phyloP scores from a whole-genome alignment of 2,888 invertebrate genomes.

The Agrilus mali region DNA sequence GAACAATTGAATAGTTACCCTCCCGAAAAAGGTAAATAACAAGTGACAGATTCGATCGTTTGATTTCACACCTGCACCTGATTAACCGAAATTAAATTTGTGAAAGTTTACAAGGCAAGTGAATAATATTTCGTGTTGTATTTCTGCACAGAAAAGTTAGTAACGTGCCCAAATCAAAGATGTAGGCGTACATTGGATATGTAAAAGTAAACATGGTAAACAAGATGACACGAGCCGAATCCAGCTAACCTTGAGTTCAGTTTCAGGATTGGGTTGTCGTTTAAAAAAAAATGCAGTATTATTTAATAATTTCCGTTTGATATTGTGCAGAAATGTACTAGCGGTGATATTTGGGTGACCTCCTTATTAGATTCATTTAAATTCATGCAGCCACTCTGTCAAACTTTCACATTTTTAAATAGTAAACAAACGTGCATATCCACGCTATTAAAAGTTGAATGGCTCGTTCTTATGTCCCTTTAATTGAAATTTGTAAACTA shows the following conservation, averaged over 20 bases:
- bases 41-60: slow-evolving; percentile 20
- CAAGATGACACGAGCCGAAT: slow-evolving; percentile 21
- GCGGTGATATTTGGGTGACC: too few species aligned
- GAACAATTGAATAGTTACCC: slow-evolving; percentile 86
- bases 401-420: too few species aligned
- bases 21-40: slow-evolving; percentile 78
- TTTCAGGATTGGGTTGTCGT: slow-evolving; percentile 18
- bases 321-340: too few species aligned
- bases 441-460: too few species aligned
- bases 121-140: neutral
- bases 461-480: neutral
- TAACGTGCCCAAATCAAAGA: slow-evolving; percentile 1
- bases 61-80: slow-evolving; percentile 15
- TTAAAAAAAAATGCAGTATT: slow-evolving; percentile 5
- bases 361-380: too few species aligned
- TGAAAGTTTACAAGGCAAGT: slow-evolving; percentile 4
- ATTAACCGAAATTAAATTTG: slow-evolving; percentile 7
- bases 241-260: slow-evolving; percentile 28
- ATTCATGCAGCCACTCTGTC: too few species aligned
- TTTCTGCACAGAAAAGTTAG: too few species aligned
- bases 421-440: too few species aligned
- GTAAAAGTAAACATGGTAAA: slow-evolving; percentile 23
- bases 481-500: neutral
- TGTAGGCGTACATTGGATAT: slow-evolving; percentile 27
- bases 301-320: slow-evolving; percentile 14